These are phyloP conservation scores for Tipula helvola DNA, from an alignment of 2,888 invertebrate genomes.

Conservation along the genomic window DNA sequence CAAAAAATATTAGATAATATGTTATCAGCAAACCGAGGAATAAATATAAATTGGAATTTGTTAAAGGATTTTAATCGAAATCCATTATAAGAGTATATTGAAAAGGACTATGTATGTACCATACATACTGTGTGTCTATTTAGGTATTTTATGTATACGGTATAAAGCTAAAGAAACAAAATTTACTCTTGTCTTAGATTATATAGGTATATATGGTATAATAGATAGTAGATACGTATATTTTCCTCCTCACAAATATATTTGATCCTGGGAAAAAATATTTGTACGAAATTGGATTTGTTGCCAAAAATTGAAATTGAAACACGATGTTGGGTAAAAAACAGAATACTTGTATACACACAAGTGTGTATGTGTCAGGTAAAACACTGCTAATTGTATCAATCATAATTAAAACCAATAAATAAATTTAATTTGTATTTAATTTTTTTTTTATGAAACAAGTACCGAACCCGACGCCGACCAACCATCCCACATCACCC, in stretches of 20 bases:
- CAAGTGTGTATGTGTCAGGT: neutral
- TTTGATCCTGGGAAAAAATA: neutral
- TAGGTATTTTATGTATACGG: neutral
- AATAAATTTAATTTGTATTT: neutral
- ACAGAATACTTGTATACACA: neutral
- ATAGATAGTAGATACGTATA: neutral
- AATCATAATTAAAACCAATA: neutral
- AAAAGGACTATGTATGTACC: neutral
- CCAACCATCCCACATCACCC: neutral
- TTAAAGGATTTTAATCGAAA: neutral
- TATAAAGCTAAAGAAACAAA: neutral
- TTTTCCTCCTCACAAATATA: neutral
- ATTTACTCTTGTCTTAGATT: neutral
- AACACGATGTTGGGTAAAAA: neutral
- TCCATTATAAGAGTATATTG: neutral
- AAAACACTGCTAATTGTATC: neutral
- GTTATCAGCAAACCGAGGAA: neutral
- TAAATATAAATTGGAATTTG: constrained; percentile 4
- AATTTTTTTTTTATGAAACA: neutral
- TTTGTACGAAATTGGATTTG: neutral
- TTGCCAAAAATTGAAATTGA: neutral
- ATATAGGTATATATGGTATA: neutral
- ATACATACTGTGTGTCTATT: neutral
- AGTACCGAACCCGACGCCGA: too few species aligned
- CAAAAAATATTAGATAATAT: constrained; percentile 4